Conservation (phyloP, 23 tunicate species). For the Clavelina lepadiformis region DNA sequence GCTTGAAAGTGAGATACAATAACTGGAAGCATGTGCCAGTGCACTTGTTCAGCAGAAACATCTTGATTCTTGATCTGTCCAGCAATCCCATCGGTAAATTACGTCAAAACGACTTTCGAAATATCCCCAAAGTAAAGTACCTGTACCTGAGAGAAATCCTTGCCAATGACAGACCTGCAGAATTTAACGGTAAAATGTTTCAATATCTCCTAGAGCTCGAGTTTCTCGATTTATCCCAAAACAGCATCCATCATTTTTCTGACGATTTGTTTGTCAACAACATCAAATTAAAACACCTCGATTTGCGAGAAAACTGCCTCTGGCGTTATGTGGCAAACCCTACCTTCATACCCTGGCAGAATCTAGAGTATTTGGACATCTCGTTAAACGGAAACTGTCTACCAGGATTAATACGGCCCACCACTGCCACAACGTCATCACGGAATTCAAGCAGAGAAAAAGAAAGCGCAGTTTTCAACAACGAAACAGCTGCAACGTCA, state of each 20-base stretch:
- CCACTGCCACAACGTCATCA: too few relatives aligned
- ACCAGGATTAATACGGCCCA: too few relatives aligned
- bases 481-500: too few relatives aligned
- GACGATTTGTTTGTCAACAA: background rate
- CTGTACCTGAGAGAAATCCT: background rate
- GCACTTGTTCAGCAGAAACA: background rate
- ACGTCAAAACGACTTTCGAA: background rate
- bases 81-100: background rate
- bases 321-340: background rate
- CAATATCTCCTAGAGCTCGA: background rate
- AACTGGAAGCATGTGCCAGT: background rate
- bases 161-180: background rate
- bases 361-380: background rate
- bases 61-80: background rate
- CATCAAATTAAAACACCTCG: background rate
- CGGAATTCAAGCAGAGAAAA: too few relatives aligned
- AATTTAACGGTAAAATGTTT: background rate
- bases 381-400: background rate
- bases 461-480: too few relatives aligned
- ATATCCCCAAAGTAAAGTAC: background rate
- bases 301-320: background rate
- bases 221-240: background rate
- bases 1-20: background rate
- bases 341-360: background rate
- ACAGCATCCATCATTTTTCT: background rate